Evolutionary conservation across 2,797 vertebrate species (phyloP).

Genomic region (Hyperoplus immaculatus): DNA sequence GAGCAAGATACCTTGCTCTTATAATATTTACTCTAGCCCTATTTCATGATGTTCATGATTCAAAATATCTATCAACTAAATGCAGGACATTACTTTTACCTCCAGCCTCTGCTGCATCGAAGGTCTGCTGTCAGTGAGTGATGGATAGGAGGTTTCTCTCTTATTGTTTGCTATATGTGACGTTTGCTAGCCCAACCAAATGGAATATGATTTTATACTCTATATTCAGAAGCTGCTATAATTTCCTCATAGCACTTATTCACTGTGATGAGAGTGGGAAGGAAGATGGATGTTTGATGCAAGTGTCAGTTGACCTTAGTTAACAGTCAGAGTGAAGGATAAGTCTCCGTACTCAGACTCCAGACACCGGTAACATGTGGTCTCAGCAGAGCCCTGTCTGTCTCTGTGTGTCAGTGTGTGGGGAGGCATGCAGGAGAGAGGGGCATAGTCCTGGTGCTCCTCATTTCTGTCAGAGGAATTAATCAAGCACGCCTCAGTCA

Average conservation of each 20-base stretch:
- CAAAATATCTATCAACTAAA: constrained; percentile 11
- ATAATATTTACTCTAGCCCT: neutral
- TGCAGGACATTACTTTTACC: neutral
- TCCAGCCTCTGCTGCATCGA: constrained; percentile 8
- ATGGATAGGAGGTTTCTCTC: constrained; percentile 29
- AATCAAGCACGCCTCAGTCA: constrained; percentile 62
- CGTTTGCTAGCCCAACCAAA: constrained; percentile 22
- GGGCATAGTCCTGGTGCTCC: constrained; percentile 43
- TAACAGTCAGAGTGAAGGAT: constrained; percentile 20
- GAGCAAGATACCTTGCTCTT: neutral
- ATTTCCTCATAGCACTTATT: constrained; percentile 5
- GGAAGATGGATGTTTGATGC: constrained; percentile 6
- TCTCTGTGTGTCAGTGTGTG: constrained; percentile 22
- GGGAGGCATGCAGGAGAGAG: constrained; percentile 34
- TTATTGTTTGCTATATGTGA: constrained; percentile 9
- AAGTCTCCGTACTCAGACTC: constrained; percentile 47
- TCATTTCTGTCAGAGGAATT: constrained; percentile 76
- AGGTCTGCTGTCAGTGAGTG: constrained; percentile 33
- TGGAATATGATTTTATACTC: constrained; percentile 20
- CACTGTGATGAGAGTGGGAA: constrained; percentile 6
- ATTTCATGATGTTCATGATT: neutral
- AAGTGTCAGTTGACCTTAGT: constrained; percentile 28
- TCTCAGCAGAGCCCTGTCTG: constrained; percentile 50
- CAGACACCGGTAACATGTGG: constrained; percentile 44
- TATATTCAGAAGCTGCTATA: constrained; percentile 24